Evolutionary conservation across 2,888 invertebrate genomes (phyloP), one percentile per base, ranked within the genome.

Genomic region (Rhopalosiphum nymphaeae): DNA sequence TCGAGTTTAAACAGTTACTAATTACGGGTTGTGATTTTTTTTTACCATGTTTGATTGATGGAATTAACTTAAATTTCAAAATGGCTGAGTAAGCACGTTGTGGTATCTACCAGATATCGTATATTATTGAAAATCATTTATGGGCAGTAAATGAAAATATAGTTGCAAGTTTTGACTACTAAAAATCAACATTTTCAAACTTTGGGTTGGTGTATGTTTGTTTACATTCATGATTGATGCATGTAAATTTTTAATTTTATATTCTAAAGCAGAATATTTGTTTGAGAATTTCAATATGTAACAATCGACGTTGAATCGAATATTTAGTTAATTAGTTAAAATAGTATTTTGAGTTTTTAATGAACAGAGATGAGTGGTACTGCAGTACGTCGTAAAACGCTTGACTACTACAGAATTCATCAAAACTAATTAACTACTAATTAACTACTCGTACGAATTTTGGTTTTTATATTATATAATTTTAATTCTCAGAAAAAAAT

Each of bases 41-140:
- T 67, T 67, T 90, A 46, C 46, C 36, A 67, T n/a, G 46, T 61
- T 90, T 67, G 67, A 90, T 67, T 90, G 46, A 90, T 90, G n/a
- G 46, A 90, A 67, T 46, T 57, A n/a, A 67, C n/a, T n/a, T 13
- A 67, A 90, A 90, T 29, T 29, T 16, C n/a, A 11, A 13, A 90
- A 90, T 21, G n/a, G 67, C n/a, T 36, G 25, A n/a, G 49, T 87
- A 49, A 1, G 13, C 49, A 49, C 7, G 61, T 53, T 61, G 5
- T 61, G 2, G 29, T 53, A 87, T 16, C 4, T 4, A 88, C 36
- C 26, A 36, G 9, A 56, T 25, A 53, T 88, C 9, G 7, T 89
- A 57, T 16, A 13, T 13, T 85, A 26, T 61, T 10, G 29, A n/a
- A 44, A 44, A 61, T 46, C 21, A 46, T 11, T 89, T 78, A 78